Conservation (phyloP, 2,113 vertebrate species). For the Cebidichthys violaceus region DNA sequence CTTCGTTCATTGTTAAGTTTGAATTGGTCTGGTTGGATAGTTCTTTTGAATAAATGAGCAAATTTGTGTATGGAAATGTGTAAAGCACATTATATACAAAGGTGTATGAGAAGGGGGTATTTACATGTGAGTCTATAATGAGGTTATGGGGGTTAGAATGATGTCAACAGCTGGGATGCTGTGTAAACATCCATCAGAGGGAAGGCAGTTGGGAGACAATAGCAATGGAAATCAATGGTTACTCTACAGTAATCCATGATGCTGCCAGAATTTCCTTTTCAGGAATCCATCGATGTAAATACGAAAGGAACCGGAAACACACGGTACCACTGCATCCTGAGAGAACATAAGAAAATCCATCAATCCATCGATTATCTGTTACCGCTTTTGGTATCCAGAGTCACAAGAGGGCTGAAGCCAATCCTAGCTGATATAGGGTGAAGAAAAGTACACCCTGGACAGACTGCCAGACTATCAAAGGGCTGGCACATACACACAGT, state of each 20-base stretch:
- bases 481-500: background rate
- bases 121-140: conserved; percentile 27
- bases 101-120: background rate
- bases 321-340: background rate
- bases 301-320: conserved; percentile 7
- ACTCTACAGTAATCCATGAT: background rate
- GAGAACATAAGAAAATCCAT: background rate
- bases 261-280: conserved; percentile 7
- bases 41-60: conserved; percentile 17
- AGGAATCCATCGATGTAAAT: conserved; percentile 19
- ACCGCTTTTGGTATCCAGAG: background rate
- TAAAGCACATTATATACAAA: conserved; percentile 1
- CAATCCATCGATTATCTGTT: background rate
- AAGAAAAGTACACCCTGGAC: background rate
- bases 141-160: conserved; percentile 19
- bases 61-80: conserved; percentile 2
- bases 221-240: conserved; percentile 24
- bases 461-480: background rate
- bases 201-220: conserved; percentile 13
- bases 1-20: conserved; percentile 4
- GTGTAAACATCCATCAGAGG: conserved; percentile 34
- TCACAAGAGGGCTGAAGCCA: background rate
- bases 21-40: conserved; percentile 1
- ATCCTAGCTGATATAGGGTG: background rate
- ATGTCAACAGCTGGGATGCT: conserved; percentile 31